Conservation (phyloP, 2,888 invertebrate species). For the Magallana nippona region DNA sequence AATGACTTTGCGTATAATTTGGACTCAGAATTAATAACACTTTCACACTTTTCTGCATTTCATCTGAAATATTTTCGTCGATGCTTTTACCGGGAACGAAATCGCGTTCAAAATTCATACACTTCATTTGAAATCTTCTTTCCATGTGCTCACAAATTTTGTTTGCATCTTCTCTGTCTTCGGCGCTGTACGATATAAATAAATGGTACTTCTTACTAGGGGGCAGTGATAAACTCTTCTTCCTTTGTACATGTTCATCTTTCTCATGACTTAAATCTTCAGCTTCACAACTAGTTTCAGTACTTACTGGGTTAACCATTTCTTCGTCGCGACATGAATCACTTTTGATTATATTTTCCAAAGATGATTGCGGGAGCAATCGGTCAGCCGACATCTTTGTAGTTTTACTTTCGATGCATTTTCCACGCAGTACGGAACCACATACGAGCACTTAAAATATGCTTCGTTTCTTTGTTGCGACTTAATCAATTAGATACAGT, state of each 20-base stretch:
- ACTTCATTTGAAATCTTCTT: slow-evolving; percentile 27
- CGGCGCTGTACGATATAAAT: slow-evolving; percentile 33
- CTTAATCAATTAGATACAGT: too few species aligned
- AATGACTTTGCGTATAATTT: not conserved
- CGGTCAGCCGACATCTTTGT: not conserved
- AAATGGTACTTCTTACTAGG: slow-evolving; percentile 35
- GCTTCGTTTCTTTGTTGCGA: too few species aligned
- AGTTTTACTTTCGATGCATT: not conserved
- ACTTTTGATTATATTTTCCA: not conserved
- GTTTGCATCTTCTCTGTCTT: slow-evolving; percentile 21
- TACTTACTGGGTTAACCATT: too few species aligned
- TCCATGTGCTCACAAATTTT: not conserved
- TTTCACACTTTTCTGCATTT: slow-evolving; percentile 28
- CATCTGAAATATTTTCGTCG: slow-evolving; percentile 10
- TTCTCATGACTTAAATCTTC: not conserved
- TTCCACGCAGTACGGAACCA: not conserved
- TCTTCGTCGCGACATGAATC: too few species aligned
- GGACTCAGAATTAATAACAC: slow-evolving; percentile 36
- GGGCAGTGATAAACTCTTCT: not conserved
- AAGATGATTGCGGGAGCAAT: not conserved
- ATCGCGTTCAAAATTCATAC: slow-evolving; percentile 35
- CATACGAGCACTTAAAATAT: too few species aligned
- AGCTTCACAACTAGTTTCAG: not conserved
- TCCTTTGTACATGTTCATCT: not conserved
- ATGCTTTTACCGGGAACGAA: slow-evolving; percentile 10